phyloP scores from a whole-genome alignment of 1,140 invertebrate species.

The Hylyphantes graminicola region DNA sequence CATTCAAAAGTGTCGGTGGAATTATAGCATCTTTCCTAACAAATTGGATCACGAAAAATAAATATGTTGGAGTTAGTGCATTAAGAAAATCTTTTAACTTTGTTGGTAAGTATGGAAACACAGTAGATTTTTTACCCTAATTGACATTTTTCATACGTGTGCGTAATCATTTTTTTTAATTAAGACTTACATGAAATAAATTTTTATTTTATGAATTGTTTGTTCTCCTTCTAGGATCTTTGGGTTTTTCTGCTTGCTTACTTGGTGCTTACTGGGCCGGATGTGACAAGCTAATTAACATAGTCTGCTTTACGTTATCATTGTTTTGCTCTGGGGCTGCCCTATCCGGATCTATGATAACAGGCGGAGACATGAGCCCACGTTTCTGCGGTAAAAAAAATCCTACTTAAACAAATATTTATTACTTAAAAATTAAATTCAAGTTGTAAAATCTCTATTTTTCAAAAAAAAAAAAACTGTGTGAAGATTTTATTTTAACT shows the following conservation, averaged over 20 bases:
- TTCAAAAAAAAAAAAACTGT: background rate
- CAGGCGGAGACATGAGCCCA: background rate
- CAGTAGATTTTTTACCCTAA: too few relatives aligned
- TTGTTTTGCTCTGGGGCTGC: background rate
- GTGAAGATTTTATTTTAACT: background rate
- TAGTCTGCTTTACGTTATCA: background rate
- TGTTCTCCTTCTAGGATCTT: background rate
- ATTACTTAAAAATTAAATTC: background rate
- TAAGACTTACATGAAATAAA: too few relatives aligned
- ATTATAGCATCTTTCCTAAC: background rate
- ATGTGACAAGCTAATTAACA: background rate
- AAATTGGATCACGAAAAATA: background rate
- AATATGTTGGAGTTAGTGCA: background rate
- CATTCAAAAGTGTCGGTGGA: slow-evolving; percentile 10
- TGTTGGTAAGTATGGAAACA: background rate
- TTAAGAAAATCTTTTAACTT: background rate
- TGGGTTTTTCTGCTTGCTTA: background rate
- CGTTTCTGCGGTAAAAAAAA: background rate
- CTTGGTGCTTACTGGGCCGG: background rate
- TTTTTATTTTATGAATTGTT: too few relatives aligned
- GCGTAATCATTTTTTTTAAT: too few relatives aligned
- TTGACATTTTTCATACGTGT: too few relatives aligned
- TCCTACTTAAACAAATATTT: background rate
- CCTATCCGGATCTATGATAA: background rate
- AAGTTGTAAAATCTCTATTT: too few relatives aligned